Percentiles rank a stretch among this genome's conserved stretches.
These are phyloP conservation scores for Sericinus montela DNA, from an alignment of 2,888 invertebrate genomes.

Conservation along the genomic window DNA sequence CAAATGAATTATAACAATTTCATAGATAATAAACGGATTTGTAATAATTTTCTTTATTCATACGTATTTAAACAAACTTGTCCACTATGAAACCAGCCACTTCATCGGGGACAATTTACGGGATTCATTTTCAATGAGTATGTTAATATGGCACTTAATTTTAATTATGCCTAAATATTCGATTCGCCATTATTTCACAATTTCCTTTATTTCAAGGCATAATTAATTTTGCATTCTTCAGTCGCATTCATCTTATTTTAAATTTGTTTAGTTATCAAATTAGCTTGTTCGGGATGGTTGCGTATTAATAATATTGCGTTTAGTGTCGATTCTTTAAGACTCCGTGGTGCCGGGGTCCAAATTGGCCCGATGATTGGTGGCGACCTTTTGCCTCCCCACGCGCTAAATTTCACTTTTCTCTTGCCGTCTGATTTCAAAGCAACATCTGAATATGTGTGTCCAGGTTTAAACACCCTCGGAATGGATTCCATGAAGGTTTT, in stretches of 20 bases:
- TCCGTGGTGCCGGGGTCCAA: conserved; percentile 56
- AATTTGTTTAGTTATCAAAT: conserved; percentile 7
- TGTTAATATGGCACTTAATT: conserved; percentile 41
- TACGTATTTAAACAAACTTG: conserved; percentile 24
- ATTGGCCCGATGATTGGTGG: conserved; percentile 72
- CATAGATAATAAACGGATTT: background rate
- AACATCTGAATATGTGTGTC: conserved; percentile 60
- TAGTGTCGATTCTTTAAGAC: conserved; percentile 49
- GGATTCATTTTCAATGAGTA: conserved; percentile 18
- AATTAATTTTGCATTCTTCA: background rate
- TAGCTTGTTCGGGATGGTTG: conserved; percentile 32
- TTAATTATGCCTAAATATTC: conserved; percentile 7
- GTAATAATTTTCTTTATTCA: conserved; percentile 1
- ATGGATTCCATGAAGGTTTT: conserved; percentile 48
- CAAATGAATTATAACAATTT: background rate
- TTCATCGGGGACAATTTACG: conserved; percentile 35
- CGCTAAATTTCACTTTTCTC: conserved; percentile 69
- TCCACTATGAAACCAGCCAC: conserved; percentile 52
- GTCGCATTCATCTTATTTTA: background rate
- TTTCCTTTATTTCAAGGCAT: background rate
- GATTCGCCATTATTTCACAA: conserved; percentile 6
- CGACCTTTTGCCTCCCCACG: conserved; percentile 70
- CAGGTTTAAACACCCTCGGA: conserved; percentile 55
- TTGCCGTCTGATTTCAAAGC: conserved; percentile 67
- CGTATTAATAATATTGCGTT: conserved; percentile 54